phyloP scores from a whole-genome alignment of 2,888 invertebrate species.

The Aphidius colemani region DNA sequence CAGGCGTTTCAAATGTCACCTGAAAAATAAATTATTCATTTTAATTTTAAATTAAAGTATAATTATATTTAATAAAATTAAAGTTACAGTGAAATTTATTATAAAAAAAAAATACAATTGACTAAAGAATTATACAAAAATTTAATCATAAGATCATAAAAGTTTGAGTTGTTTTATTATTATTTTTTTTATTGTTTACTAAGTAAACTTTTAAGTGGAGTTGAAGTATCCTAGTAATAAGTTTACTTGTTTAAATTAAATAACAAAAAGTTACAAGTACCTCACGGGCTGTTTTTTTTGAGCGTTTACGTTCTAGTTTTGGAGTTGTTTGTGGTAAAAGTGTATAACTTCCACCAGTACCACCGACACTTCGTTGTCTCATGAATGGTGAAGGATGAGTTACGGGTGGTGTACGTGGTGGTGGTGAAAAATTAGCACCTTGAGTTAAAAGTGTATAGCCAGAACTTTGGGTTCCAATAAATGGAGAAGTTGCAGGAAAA shows the following conservation, averaged over 20 bases:
- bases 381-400: conserved; percentile 46
- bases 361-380: conserved; percentile 51
- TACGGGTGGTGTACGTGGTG: conserved; percentile 44
- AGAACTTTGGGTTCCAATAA: conserved; percentile 55
- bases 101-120: too few relatives aligned
- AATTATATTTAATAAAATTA: neutral
- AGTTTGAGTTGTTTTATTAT: too few relatives aligned
- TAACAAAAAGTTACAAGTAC: conserved; percentile 24
- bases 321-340: conserved; percentile 53
- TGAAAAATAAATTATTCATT: conserved; percentile 33
- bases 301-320: conserved; percentile 54
- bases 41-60: too few relatives aligned
- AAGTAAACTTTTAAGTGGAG: too few relatives aligned
- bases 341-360: conserved; percentile 53
- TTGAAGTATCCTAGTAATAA: too few relatives aligned
- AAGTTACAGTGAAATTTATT: neutral
- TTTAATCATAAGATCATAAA: too few relatives aligned
- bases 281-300: conserved; percentile 52
- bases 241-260: too few relatives aligned
- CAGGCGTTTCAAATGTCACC: conserved; percentile 57
- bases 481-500: conserved; percentile 73
- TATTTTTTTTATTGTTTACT: too few relatives aligned
- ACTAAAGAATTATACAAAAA: neutral
- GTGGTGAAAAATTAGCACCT: conserved; percentile 52
- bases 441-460: conserved; percentile 54